Conservation (phyloP, 2,888 invertebrate species). For the Plemyria rubiginata region DNA sequence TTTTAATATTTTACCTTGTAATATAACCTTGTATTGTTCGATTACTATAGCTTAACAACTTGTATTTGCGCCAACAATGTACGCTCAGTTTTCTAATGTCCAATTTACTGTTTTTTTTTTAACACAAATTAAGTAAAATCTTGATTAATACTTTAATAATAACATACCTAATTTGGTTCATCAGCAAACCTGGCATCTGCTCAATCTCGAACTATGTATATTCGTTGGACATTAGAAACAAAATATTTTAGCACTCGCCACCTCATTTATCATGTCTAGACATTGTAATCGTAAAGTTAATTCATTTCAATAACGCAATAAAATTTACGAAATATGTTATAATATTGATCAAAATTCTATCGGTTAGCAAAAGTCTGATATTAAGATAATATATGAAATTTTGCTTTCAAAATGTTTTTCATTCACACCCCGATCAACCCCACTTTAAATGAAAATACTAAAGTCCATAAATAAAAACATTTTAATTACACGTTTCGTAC, state of each 20-base stretch:
- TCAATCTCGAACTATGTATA: neutral
- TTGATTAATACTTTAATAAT: neutral
- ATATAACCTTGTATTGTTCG: conserved; percentile 13
- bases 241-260: conserved; percentile 8
- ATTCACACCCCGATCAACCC: conserved; percentile 29
- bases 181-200: neutral
- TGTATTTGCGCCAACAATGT: conserved; percentile 14
- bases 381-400: conserved; percentile 62
- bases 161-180: neutral
- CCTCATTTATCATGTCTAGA: conserved; percentile 23
- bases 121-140: no score
- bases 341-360: conserved; percentile 64
- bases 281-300: conserved; percentile 36
- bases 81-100: conserved; percentile 11
- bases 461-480: conserved; percentile 67
- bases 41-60: conserved; percentile 17
- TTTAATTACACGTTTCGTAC: conserved; percentile 59
- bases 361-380: conserved; percentile 79
- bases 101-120: neutral
- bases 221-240: conserved; percentile 16
- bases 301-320: conserved; percentile 55
- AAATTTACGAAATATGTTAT: conserved; percentile 54
- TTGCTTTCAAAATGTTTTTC: conserved; percentile 68
- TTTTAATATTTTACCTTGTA: conserved; percentile 38
- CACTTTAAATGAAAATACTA: conserved; percentile 26